Evolutionary conservation across 2,797 vertebrate species (phyloP), one percentile per base, ranked within the genome.

Genomic region (Malurus leucopterus): DNA sequence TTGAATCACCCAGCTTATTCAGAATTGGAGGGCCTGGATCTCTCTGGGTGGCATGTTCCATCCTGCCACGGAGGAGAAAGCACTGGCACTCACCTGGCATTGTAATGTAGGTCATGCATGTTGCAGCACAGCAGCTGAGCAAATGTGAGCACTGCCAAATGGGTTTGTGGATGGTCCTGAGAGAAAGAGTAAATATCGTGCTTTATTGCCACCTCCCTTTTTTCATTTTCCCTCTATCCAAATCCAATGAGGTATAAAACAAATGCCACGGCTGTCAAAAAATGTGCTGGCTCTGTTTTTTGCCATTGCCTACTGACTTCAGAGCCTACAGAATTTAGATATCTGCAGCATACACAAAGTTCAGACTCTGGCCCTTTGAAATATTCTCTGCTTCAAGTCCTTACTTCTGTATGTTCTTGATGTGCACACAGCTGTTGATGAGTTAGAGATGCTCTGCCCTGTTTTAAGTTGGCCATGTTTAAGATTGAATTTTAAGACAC

Each of bases 191-290:
- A 34, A 54, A 22, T 58, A 65, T 16, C 73, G 70, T 59, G 27
- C 49, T 88, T 49, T 76, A 53, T 76, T 88, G 64, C 50, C 67
- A 23, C 53, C 9, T 88, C 77, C 20, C 44, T 36, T 72, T 72
- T 72, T 76, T 46, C 5, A 34, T 55, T 38, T 16, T 0, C 1
- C 11, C 8, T 4, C 3, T 1, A 5, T 19, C 16, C 32, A 53
- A 63, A 65, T 81, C 12, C 34, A 62, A 0, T 27, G 59, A 54
- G 41, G 26, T 79, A 32, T 63, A 34, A 71, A 91, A 30, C 17
- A 81, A 93, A 91, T 67, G 55, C 26, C 57, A 67, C n/a, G 16
- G 27, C 32, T 76, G 41, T 88, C 61, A 91, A 53, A 84, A 84
- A 79, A 70, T 21, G 5, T 54, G 32, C 34, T 54, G 38, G 29